A percentile compares a stretch with the other conserved stretches of the same genome.
phyloP scores from a whole-genome alignment of 2,888 invertebrate genomes.

The Clistopyga incitator region DNA sequence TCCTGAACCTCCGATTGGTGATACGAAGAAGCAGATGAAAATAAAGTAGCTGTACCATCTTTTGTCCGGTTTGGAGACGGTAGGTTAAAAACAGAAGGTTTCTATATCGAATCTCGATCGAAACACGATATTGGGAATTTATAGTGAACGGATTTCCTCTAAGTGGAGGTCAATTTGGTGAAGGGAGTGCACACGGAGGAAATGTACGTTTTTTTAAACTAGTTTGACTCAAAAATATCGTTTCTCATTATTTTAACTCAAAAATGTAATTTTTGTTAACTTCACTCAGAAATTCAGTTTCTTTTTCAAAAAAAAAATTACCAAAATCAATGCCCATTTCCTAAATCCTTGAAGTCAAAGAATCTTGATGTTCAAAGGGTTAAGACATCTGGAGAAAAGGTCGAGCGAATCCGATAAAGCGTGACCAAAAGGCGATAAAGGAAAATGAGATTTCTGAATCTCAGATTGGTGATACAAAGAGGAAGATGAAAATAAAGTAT shows the following conservation, averaged over 20 bases:
- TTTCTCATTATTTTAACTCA: no score
- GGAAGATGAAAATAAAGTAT: slow-evolving; percentile 24
- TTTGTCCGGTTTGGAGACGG: neutral
- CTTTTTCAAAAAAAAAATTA: no score
- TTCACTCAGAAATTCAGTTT: no score
- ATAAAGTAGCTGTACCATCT: neutral
- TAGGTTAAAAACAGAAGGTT: slow-evolving; percentile 6
- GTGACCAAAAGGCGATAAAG: neutral
- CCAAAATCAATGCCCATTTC: no score
- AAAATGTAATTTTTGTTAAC: no score
- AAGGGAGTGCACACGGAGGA: neutral
- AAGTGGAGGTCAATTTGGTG: slow-evolving; percentile 49
- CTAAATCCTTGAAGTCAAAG: no score
- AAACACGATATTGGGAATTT: slow-evolving; percentile 64
- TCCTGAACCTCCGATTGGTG: neutral
- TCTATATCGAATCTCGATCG: slow-evolving; percentile 57
- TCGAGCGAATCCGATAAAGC: neutral
- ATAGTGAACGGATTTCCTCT: slow-evolving; percentile 62
- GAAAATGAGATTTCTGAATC: neutral
- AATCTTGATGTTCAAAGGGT: no score
- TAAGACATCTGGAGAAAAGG: slow-evolving; percentile 1
- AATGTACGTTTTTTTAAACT: no score
- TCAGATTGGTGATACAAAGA: slow-evolving; percentile 10
- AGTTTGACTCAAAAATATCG: no score
- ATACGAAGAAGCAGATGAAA: slow-evolving; percentile 33